Conservation (phyloP, 2,888 invertebrate genomes). For the Hydropsyche betteni region DNA sequence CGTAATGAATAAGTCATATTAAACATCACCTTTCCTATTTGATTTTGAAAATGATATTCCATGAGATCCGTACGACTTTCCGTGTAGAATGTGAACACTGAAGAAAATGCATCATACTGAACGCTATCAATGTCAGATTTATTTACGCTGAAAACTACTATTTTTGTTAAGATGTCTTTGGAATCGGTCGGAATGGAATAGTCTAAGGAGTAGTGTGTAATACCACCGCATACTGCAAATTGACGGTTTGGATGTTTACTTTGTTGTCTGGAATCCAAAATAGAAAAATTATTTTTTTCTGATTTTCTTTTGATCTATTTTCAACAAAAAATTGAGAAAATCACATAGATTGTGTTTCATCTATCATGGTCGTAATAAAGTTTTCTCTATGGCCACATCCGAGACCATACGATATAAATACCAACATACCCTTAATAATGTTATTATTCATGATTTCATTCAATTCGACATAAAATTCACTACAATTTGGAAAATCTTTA, state of each 20-base stretch:
- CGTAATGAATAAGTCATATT: not conserved
- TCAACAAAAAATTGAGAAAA: not conserved
- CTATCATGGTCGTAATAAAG: not conserved
- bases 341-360: not conserved
- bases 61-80: not conserved
- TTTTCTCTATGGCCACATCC: too few relatives aligned
- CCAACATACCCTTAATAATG: constrained; percentile 8
- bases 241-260: not conserved
- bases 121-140: not conserved
- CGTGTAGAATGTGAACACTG: not conserved
- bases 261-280: not conserved
- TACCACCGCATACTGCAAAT: constrained; percentile 15
- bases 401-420: not conserved
- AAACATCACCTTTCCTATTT: not conserved
- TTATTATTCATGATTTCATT: constrained; percentile 8
- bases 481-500: not conserved
- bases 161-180: not conserved
- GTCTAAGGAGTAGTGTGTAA: not conserved
- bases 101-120: not conserved
- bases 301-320: not conserved
- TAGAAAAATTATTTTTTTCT: not conserved
- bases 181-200: not conserved
- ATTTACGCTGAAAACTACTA: not conserved
- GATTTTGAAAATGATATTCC: not conserved
- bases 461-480: not conserved